Percentiles rank a stretch among this genome's conserved stretches.
phyloP scores from a whole-genome alignment of 2,888 invertebrate species.

The Andrena dorsata region DNA sequence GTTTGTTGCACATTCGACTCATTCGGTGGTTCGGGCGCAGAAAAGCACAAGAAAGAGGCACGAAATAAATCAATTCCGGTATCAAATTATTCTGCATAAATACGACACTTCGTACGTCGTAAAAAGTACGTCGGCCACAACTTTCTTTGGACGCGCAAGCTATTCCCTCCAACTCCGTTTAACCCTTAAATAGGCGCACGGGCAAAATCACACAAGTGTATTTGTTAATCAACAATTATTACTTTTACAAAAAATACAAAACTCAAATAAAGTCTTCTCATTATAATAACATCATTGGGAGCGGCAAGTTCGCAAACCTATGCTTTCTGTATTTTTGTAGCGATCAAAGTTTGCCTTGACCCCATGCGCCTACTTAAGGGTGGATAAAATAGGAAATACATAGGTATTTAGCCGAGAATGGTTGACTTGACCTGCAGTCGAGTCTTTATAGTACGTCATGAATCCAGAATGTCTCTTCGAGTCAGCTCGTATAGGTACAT shows the following conservation, averaged over 20 bases:
- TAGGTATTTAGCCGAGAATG: constrained; percentile 1
- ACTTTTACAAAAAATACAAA: too few relatives aligned
- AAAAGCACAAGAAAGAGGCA: too few relatives aligned
- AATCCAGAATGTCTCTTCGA: neutral
- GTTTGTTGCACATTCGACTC: neutral
- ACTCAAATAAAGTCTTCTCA: too few relatives aligned
- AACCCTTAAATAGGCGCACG: too few relatives aligned
- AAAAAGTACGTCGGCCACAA: neutral
- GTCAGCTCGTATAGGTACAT: neutral
- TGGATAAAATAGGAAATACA: constrained; percentile 12
- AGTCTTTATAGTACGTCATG: neutral
- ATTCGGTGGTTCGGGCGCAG: neutral
- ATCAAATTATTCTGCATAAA: neutral
- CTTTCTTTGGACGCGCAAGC: neutral
- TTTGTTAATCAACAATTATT: too few relatives aligned
- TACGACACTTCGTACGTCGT: neutral
- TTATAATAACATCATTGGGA: too few relatives aligned
- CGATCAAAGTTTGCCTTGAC: too few relatives aligned
- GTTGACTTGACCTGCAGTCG: neutral
- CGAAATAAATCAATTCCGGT: too few relatives aligned
- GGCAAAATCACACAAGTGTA: too few relatives aligned
- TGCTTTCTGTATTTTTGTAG: too few relatives aligned
- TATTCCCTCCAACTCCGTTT: neutral
- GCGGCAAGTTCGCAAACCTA: too few relatives aligned
- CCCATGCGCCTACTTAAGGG: too few relatives aligned